Base-by-base conservation (phyloP, 2,113 vertebrate species). In the Cacatua alba region DNA sequence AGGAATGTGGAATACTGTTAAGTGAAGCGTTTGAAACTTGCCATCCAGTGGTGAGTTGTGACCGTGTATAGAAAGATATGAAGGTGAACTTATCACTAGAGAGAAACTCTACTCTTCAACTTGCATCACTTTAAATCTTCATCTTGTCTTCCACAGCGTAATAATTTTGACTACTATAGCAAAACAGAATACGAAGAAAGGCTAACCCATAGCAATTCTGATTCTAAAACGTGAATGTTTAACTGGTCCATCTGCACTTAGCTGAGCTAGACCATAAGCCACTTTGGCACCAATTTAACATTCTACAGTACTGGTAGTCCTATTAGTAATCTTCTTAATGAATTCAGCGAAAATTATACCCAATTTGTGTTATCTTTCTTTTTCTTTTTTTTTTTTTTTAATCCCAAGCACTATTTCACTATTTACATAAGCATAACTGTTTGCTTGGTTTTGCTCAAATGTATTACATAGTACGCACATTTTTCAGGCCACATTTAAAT, bases 1-100 rank as follows among this genome's bases (percentile, higher is more conserved):
- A 98, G 74, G 98, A 98, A 85, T 99, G 99, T 92, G 98, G 98
- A 17, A 97, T 99, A 69, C 97, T 99, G 78, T 98, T 99, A 69
- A 98, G 99, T 17, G 99, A 99, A 91, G 97, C 99, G 79, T 99
- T 99, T 96, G 99, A 99, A 96, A 98, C 97, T 97, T 99, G 99
- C 98, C 99, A 99, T 96, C 98, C 98, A 7, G 99, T 99, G 99
- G 99, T 99, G 97, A 99, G 99, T 98, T 23, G 31, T 39, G 51
- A 11, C 68, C 17, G 9, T 3, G 1, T 39, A 4, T 11, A 55
- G 43, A 41, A 90, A 57, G 17, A 59, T 26, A 14, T 49, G 33
- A 44, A 86, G 44, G 10, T 15, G 7, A 43, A 10, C 9, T 0
- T 29, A 10, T 16, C 23, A 5, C 16, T 82, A 23, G 15, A 53